Conservation (phyloP, 1,140 invertebrate species). For the Drosophila nasuta region DNA sequence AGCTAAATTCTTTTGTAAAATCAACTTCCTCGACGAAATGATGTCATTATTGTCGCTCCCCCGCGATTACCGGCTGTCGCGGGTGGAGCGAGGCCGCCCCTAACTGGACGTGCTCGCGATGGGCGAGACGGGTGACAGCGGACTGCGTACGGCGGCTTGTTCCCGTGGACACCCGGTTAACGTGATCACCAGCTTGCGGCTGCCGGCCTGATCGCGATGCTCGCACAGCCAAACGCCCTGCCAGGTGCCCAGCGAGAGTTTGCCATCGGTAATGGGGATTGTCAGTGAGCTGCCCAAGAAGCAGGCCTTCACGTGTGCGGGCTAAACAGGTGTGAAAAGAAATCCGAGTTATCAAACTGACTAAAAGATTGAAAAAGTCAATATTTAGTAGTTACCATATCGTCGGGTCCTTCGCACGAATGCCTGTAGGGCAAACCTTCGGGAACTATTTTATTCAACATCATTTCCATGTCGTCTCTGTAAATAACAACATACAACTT, state of each 20-base stretch:
- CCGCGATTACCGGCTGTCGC: constrained; percentile 85
- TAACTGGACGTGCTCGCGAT: constrained; percentile 96
- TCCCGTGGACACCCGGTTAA: constrained; percentile 95
- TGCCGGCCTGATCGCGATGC: constrained; percentile 97
- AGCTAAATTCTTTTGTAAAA: constrained; percentile 85
- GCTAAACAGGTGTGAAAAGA: constrained; percentile 86
- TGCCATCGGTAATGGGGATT: constrained; percentile 97
- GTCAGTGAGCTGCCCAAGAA: constrained; percentile 97
- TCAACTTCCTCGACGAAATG: constrained; percentile 85
- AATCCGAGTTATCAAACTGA: background rate
- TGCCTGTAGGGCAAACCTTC: constrained; percentile 97
- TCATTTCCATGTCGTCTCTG: constrained; percentile 98
- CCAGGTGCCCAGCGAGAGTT: constrained; percentile 97
- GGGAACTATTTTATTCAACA: constrained; percentile 99
- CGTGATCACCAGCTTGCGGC: constrained; percentile 95
- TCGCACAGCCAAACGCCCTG: constrained; percentile 99
- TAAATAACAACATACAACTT: background rate
- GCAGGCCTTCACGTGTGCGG: constrained; percentile 98
- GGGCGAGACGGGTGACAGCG: constrained; percentile 92
- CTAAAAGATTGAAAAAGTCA: background rate
- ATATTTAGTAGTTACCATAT: constrained; percentile 90
- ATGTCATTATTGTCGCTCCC: constrained; percentile 85
- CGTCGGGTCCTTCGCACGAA: constrained; percentile 98
- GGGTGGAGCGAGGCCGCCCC: constrained; percentile 86
- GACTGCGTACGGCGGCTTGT: constrained; percentile 90